Conservation (phyloP, 92 coral and sea anemone genomes). For the Parazoanthus atlanticus region DNA sequence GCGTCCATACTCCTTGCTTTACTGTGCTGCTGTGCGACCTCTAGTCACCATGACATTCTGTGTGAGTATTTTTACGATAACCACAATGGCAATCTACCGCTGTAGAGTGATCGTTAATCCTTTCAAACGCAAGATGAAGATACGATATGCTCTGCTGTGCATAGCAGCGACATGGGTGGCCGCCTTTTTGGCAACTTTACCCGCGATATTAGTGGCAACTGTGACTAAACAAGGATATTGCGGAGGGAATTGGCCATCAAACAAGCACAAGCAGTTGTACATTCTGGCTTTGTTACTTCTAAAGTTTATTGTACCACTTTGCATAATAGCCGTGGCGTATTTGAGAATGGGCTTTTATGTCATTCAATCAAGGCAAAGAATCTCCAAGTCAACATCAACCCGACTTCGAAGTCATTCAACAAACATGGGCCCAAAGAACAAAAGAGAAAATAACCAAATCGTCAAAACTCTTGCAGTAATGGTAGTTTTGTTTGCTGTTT, state of each 20-base stretch:
- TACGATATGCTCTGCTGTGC: constrained; percentile 45
- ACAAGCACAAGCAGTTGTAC: constrained; percentile 56
- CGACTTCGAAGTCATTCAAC: constrained; percentile 2
- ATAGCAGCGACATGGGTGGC: constrained; percentile 58
- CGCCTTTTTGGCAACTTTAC: constrained; percentile 49
- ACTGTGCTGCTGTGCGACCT: constrained; percentile 48
- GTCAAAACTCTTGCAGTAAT: constrained; percentile 57
- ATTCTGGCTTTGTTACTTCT: constrained; percentile 55
- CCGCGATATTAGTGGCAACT: constrained; percentile 24
- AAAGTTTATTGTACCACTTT: constrained; percentile 59
- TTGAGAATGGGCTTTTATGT: constrained; percentile 55
- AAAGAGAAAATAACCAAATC: constrained; percentile 51
- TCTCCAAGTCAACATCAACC: constrained; percentile 3
- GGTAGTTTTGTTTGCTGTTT: constrained; percentile 52
- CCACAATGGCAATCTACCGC: constrained; percentile 66
- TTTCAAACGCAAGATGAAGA: constrained; percentile 56
- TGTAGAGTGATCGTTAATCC: constrained; percentile 60
- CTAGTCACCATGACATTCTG: constrained; percentile 57
- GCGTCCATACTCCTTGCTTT: constrained; percentile 36
- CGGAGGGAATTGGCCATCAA: constrained; percentile 55
- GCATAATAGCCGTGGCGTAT: constrained; percentile 54
- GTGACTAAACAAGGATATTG: constrained; percentile 39
- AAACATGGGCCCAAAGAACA: constrained; percentile 47
- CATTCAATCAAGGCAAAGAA: constrained; percentile 28
- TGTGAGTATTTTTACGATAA: constrained; percentile 63